Evolutionary conservation across 2,113 vertebrate genomes (phyloP).

Genomic region (Dromiciops gliroides): DNA sequence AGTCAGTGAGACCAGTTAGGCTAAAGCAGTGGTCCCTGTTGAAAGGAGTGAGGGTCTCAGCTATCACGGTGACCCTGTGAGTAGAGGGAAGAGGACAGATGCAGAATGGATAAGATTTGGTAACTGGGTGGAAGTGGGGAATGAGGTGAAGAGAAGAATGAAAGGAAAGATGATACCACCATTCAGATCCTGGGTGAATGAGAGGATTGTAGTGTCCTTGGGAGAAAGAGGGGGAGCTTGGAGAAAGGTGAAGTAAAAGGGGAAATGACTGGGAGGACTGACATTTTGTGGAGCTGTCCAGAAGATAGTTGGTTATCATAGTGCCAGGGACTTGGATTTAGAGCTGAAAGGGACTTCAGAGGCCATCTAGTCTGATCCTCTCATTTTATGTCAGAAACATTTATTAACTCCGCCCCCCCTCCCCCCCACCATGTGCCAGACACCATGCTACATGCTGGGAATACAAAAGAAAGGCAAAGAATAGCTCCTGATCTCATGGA

Average conservation of each 20-base stretch:
- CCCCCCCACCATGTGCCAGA: not conserved
- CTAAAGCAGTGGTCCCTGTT: not conserved
- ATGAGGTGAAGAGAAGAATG: not conserved
- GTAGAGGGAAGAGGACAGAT: not conserved
- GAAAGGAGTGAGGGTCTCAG: not conserved
- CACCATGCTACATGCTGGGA: not conserved
- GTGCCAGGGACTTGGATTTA: not conserved
- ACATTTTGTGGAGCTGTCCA: not conserved
- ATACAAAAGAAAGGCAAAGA: not conserved
- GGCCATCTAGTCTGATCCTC: not conserved
- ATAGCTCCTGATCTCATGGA: not conserved
- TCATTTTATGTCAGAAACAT: not conserved
- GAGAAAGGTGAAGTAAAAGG: not conserved
- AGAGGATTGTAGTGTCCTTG: not conserved
- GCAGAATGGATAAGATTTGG: not conserved
- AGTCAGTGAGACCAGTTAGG: not conserved
- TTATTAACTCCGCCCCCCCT: not conserved
- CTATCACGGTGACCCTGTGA: not conserved
- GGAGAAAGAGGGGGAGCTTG: not conserved
- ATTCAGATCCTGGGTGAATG: not conserved
- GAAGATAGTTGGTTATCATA: no score
- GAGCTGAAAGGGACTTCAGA: not conserved
- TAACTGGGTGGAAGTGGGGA: not conserved
- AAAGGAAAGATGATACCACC: not conserved
- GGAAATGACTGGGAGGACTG: not conserved